These are phyloP conservation scores for Catharus bicknelli DNA, from an alignment of 2,113 vertebrate genomes.

Conservation along the genomic window DNA sequence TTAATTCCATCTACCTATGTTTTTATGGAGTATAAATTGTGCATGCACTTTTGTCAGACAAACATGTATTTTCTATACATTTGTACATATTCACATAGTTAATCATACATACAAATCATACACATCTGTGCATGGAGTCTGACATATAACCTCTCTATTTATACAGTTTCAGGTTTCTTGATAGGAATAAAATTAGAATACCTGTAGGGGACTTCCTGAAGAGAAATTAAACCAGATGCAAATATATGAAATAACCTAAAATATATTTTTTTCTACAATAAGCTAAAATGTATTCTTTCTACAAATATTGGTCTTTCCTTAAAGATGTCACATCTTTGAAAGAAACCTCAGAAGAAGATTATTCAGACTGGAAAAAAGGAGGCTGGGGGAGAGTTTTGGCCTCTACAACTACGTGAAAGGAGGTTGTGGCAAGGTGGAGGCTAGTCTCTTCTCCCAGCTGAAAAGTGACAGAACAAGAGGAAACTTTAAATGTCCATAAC, in stretches of 20 bases:
- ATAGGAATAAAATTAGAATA: neutral
- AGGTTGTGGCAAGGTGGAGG: no score
- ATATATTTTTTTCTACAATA: neutral
- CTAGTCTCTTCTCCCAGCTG: neutral
- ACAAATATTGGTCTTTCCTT: neutral
- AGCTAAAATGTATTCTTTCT: neutral
- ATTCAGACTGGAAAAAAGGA: neutral
- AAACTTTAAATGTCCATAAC: neutral
- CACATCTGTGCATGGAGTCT: neutral
- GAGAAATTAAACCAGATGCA: neutral
- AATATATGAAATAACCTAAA: neutral
- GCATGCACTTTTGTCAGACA: neutral
- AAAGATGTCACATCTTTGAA: neutral
- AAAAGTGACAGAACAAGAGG: neutral
- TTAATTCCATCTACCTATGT: neutral
- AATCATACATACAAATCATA: neutral
- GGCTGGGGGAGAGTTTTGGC: fast-evolving
- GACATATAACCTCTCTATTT: neutral
- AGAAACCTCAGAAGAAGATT: neutral
- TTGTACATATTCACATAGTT: neutral
- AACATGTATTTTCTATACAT: neutral
- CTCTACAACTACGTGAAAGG: neutral
- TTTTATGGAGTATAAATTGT: neutral
- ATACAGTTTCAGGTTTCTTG: neutral
- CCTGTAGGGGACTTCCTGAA: neutral